phyloP scores from a whole-genome alignment of 2,797 vertebrate genomes.

The Cyclura pinguis region DNA sequence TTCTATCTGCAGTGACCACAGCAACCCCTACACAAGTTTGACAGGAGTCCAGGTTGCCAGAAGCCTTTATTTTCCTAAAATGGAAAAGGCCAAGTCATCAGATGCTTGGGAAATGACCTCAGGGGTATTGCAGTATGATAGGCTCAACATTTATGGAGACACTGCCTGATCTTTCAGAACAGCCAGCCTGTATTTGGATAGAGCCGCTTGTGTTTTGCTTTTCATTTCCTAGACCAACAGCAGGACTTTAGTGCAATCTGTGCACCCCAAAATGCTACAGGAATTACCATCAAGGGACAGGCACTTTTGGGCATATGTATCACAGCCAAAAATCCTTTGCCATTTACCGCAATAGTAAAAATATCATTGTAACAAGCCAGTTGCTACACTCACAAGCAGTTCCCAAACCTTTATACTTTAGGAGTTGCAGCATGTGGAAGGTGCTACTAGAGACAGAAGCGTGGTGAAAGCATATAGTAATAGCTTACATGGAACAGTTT shows the following conservation, averaged over 20 bases:
- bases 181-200: not conserved
- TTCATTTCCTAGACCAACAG: not conserved
- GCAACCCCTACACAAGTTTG: not conserved
- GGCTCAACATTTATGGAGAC: not conserved
- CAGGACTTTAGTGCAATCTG: not conserved
- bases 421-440: not conserved
- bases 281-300: not conserved
- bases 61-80: not conserved
- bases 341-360: not conserved
- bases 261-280: too few relatives aligned
- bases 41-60: conserved; percentile 32
- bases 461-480: not conserved
- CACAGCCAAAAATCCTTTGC: conserved; percentile 9
- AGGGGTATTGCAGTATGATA: not conserved
- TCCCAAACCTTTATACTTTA: not conserved
- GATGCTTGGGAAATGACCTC: conserved; percentile 28
- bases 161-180: not conserved
- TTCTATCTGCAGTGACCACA: not conserved
- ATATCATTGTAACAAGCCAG: not conserved
- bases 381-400: fast-evolving
- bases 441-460: conserved; percentile 19
- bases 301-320: not conserved
- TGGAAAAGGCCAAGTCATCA: not conserved
- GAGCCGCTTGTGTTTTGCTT: not conserved
- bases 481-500: too few relatives aligned